These are phyloP conservation scores for Yponomeuta cagnagella DNA, from an alignment of 2,888 invertebrate genomes.

Conservation along the genomic window DNA sequence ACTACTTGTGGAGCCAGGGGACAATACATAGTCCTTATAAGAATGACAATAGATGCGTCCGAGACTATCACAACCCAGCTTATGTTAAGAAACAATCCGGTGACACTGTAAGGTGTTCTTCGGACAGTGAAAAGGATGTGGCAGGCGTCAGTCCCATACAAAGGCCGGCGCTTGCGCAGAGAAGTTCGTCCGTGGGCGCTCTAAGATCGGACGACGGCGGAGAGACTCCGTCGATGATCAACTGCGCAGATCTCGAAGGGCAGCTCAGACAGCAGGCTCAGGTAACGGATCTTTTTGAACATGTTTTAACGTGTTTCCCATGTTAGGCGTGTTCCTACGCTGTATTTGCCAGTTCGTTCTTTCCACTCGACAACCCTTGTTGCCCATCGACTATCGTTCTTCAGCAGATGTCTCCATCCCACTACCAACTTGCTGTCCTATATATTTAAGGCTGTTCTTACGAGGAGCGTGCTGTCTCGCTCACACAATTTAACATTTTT, in stretches of 20 bases:
- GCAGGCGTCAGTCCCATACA: conserved; percentile 17
- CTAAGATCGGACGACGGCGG: conserved; percentile 5
- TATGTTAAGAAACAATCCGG: conserved; percentile 30
- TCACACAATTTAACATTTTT: no score
- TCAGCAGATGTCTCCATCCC: no score
- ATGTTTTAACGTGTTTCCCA: neutral
- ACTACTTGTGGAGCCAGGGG: conserved; percentile 62
- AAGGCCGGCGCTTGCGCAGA: conserved; percentile 15
- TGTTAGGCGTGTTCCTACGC: no score
- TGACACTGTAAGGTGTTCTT: conserved; percentile 22
- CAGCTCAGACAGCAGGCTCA: conserved; percentile 18
- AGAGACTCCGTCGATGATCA: conserved; percentile 20
- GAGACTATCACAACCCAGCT: conserved; percentile 40
- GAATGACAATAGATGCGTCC: conserved; percentile 30
- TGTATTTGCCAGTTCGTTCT: no score
- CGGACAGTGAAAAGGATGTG: conserved; percentile 24
- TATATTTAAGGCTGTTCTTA: no score
- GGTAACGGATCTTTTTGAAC: neutral
- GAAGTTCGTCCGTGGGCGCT: conserved; percentile 18
- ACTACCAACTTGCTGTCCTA: no score
- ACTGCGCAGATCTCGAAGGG: conserved; percentile 27
- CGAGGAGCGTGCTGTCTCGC: no score
- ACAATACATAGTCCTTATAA: conserved; percentile 38
- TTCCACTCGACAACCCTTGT: no score
- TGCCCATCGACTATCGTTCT: no score